Base-by-base conservation (phyloP, 1,140 invertebrate species). In the Ruditapes philippinarum region DNA sequence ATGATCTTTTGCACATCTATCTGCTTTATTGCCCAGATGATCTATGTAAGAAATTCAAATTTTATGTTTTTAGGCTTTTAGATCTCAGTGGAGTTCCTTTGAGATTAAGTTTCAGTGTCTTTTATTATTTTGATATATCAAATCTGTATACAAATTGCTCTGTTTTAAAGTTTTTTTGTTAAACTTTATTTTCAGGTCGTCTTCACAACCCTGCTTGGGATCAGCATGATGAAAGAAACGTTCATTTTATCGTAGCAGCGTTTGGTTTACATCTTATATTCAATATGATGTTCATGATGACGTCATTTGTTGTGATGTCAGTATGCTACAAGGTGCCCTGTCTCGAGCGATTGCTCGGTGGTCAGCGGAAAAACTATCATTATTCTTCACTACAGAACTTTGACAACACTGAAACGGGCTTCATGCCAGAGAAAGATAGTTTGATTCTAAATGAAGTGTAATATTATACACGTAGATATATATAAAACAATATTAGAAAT, bases 151-250 rank as follows among this genome's bases (percentile, higher is more conserved):
- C n/a, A n/a, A n/a, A n/a, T n/a, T n/a, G n/a, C n/a, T n/a, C n/a
- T n/a, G n/a, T n/a, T n/a, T n/a, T n/a, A n/a, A n/a, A n/a, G n/a
- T n/a, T n/a, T n/a, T n/a, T n/a, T n/a, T n/a, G n/a, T n/a, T n/a
- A n/a, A n/a, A n/a, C n/a, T n/a, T n/a, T 14, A 45, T 14, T 54
- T 40, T 45, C 70, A 74, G 70, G 70, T 19, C 70, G 38, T n/a
- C 70, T 42, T 45, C 36, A 45, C 4, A 74, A 74, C 25, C 70
- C 70, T 7, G 70, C 11, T 3, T 74, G 70, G 70, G 70, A 74
- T 14, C 70, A 74, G n/a, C 12, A 40, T 11, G 70, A 74, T 38
- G 70, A 74, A 74, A 74, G 40, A 49, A 74, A 74, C 14, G 70
- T 74, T 45, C 70, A 74, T 14, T 74, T 74, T 25, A 74, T 74